A percentile compares a stretch with the other conserved stretches of the same genome.
Evolutionary conservation across 2,113 vertebrate species (phyloP).

Genomic region (Circaetus cinerascens): DNA sequence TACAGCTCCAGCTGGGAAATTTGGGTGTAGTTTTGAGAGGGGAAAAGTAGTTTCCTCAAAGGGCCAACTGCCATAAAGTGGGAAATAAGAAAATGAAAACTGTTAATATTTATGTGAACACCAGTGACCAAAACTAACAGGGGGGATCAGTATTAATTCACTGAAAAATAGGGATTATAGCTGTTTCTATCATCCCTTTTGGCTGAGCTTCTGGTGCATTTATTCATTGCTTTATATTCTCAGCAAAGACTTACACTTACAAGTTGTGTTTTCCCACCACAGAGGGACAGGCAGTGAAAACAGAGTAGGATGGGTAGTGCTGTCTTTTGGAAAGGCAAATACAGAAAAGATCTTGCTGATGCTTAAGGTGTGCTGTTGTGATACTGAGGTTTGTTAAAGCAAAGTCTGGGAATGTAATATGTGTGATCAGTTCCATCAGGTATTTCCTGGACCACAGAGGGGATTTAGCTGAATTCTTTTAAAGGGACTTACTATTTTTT

Average conservation of each 20-base stretch:
- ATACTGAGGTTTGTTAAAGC: neutral
- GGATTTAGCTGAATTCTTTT: neutral
- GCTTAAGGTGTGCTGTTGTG: neutral
- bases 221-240: neutral
- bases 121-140: neutral
- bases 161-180: neutral
- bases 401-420: neutral
- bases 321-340: neutral
- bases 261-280: neutral
- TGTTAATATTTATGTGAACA: neutral
- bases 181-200: neutral
- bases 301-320: neutral
- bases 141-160: neutral
- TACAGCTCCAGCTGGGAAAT: neutral
- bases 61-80: neutral
- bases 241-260: neutral
- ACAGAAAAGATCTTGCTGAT: neutral
- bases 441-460: neutral
- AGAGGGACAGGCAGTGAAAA: neutral
- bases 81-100: neutral
- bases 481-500: neutral
- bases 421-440: neutral
- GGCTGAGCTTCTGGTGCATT: neutral
- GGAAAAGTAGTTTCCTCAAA: neutral
- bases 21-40: neutral